Percentiles rank a stretch among this genome's conserved stretches.
Evolutionary conservation across 2,888 invertebrate species (phyloP).

Genomic region (Phengaris arion): DNA sequence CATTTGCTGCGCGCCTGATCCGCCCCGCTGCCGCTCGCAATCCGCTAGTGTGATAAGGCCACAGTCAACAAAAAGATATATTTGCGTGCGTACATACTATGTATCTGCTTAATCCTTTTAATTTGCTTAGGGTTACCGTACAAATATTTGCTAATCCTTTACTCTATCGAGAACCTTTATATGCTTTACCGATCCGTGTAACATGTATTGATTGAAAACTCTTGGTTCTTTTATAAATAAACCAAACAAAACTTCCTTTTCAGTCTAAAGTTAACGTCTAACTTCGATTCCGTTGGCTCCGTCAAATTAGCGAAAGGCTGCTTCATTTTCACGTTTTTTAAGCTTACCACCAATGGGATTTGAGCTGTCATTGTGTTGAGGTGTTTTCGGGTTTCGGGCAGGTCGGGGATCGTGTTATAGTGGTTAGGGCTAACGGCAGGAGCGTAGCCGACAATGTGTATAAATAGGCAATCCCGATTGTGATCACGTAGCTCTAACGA

Average conservation of each 20-base stretch:
- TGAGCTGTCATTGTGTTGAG: slow-evolving; percentile 41
- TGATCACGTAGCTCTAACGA: slow-evolving; percentile 76
- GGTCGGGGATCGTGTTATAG: slow-evolving; percentile 45
- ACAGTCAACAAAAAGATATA: no score
- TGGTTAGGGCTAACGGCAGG: slow-evolving; percentile 52
- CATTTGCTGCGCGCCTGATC: no score
- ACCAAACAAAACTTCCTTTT: slow-evolving; percentile 45
- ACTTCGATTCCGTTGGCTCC: slow-evolving; percentile 55
- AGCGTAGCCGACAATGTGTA: slow-evolving; percentile 67
- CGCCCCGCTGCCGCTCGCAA: no score
- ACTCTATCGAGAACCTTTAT: not conserved
- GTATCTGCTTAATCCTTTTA: no score
- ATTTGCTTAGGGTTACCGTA: no score
- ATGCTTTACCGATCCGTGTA: slow-evolving; percentile 7
- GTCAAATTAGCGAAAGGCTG: slow-evolving; percentile 60
- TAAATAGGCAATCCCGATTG: slow-evolving; percentile 75
- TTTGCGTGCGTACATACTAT: no score
- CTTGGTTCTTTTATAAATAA: slow-evolving; percentile 20
- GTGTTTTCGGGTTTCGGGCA: slow-evolving; percentile 40
- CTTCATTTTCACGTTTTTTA: slow-evolving; percentile 54
- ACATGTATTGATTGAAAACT: slow-evolving; percentile 20
- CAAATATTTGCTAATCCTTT: slow-evolving; percentile 5
- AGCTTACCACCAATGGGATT: slow-evolving; percentile 43
- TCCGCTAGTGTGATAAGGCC: no score
- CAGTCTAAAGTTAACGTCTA: slow-evolving; percentile 61